Evolutionary conservation across 2,113 vertebrate species (phyloP).

Genomic region (Cariama cristata): DNA sequence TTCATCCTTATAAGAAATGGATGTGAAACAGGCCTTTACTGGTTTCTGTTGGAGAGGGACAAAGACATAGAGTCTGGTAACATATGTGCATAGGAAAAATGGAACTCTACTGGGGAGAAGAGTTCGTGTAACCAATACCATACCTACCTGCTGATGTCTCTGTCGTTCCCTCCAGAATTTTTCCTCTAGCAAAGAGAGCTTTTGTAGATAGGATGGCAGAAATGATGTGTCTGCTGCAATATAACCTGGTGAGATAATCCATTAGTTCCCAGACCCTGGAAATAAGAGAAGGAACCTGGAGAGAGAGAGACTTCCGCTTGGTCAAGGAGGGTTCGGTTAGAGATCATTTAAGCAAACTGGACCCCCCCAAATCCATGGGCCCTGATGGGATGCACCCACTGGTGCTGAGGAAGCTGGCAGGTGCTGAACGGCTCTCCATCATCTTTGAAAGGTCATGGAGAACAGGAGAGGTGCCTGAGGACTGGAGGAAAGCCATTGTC

Average conservation of each 20-base stretch:
- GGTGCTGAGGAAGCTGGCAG: too few species aligned
- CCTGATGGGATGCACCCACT: too few species aligned
- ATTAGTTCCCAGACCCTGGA: too few species aligned
- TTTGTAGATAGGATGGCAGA: neutral
- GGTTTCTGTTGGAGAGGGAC: neutral
- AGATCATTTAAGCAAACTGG: too few species aligned
- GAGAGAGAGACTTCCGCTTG: too few species aligned
- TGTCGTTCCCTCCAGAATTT: neutral
- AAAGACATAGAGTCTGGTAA: neutral
- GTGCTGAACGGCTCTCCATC: too few species aligned
- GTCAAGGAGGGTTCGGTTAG: too few species aligned
- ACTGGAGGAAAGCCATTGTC: too few species aligned
- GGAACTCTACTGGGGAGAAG: neutral
- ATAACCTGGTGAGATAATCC: neutral
- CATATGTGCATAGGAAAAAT: neutral
- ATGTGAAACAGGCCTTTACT: neutral
- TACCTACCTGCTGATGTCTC: neutral
- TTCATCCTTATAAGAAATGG: neutral
- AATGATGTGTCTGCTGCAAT: neutral
- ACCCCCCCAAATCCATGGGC: too few species aligned
- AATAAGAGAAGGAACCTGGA: too few species aligned
- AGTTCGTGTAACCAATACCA: rapidly evolving
- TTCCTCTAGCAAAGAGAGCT: neutral
- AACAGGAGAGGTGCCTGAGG: too few species aligned
- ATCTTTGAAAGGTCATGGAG: too few species aligned